phyloP scores from a whole-genome alignment of 2,113 vertebrate species.

The Athene noctua region DNA sequence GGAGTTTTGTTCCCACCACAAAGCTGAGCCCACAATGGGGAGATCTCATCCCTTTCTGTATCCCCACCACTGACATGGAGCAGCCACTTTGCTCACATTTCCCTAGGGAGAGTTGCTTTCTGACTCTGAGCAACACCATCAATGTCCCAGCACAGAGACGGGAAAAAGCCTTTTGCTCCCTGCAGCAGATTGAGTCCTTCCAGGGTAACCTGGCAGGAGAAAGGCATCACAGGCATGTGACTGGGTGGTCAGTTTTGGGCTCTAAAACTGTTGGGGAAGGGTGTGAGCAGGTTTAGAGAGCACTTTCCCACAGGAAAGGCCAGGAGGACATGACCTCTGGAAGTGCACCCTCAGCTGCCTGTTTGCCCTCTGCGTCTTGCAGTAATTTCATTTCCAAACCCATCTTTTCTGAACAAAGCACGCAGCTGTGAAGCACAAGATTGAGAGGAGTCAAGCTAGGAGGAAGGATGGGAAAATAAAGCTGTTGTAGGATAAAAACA shows the following conservation, averaged over 20 bases:
- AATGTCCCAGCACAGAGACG: neutral
- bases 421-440: neutral
- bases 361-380: neutral
- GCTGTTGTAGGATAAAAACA: neutral
- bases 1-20: neutral
- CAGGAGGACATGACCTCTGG: conserved; percentile 44
- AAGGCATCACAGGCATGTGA: neutral
- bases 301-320: conserved; percentile 68
- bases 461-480: neutral
- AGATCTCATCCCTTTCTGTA: neutral
- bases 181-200: neutral
- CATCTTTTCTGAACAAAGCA: neutral
- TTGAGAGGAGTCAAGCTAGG: neutral
- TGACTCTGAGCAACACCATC: neutral
- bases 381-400: conserved; percentile 30
- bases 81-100: neutral
- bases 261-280: neutral
- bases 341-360: neutral
- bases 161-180: neutral
- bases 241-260: neutral
- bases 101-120: neutral
- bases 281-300: conserved; percentile 24
- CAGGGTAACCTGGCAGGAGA: neutral
- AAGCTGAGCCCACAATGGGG: neutral
- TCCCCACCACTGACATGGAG: neutral